These are phyloP conservation scores for Micrasema minimum DNA, from an alignment of 1,140 invertebrate genomes.

Conservation along the genomic window DNA sequence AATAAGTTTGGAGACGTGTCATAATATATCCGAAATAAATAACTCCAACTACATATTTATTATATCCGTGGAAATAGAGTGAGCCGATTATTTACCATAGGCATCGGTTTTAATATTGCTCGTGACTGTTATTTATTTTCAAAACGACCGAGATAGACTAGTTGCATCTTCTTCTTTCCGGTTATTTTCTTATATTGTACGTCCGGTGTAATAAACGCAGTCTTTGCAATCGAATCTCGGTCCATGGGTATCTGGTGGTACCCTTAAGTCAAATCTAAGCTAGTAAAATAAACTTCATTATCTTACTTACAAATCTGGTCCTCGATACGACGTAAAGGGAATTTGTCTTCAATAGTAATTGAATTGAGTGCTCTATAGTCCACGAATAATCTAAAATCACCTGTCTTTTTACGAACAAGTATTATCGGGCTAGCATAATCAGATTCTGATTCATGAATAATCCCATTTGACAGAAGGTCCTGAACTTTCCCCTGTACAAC, in stretches of 20 bases:
- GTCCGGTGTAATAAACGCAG: slow-evolving; percentile 57
- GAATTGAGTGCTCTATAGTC: not conserved
- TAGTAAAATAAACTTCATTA: slow-evolving; percentile 35
- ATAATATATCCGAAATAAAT: too few species aligned
- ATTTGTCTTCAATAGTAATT: not conserved
- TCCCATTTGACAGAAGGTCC: not conserved
- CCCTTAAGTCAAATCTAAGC: slow-evolving; percentile 44
- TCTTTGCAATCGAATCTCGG: slow-evolving; percentile 56
- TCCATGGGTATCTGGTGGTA: slow-evolving; percentile 58
- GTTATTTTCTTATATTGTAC: slow-evolving; percentile 59
- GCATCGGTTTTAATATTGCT: too few species aligned
- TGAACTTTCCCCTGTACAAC: not conserved
- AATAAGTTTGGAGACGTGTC: too few species aligned
- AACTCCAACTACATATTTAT: too few species aligned
- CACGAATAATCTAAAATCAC: not conserved
- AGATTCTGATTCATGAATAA: not conserved
- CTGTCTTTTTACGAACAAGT: not conserved
- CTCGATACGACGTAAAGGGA: not conserved
- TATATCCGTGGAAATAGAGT: too few species aligned
- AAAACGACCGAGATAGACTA: too few species aligned
- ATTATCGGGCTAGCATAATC: not conserved
- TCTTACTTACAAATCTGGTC: slow-evolving; percentile 1
- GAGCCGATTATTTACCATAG: too few species aligned
- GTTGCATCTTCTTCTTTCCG: too few species aligned
- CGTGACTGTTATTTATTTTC: too few species aligned